Conservation (phyloP, 2,888 invertebrate species). For the Opisthograptis luteolata region DNA sequence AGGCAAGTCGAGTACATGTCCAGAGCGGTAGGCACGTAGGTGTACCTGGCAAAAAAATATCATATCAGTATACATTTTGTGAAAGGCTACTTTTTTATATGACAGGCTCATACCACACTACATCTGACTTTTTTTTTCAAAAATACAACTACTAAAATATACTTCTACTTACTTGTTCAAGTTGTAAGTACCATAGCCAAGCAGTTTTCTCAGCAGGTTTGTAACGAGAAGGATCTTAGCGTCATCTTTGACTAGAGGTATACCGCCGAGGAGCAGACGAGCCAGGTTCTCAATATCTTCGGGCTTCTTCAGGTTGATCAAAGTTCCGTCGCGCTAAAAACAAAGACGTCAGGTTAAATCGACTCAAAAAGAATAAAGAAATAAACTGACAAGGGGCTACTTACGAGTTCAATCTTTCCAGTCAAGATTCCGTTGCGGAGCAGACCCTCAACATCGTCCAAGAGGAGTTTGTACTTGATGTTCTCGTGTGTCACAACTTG, state of each 20-base stretch:
- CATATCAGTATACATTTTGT: not conserved
- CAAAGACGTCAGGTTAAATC: conserved; percentile 9
- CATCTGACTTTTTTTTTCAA: not conserved
- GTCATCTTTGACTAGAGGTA: conserved; percentile 82
- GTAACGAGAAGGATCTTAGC: conserved; percentile 76
- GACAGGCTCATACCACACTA: not conserved
- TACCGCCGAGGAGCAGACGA: conserved; percentile 86
- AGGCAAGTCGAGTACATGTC: conserved; percentile 86
- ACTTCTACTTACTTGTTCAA: conserved; percentile 69
- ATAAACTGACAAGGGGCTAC: conserved; percentile 34
- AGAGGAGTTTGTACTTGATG: conserved; percentile 52
- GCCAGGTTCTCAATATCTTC: conserved; percentile 88
- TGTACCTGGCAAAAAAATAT: conserved; percentile 57
- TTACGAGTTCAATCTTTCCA: conserved; percentile 69
- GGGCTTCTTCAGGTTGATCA: conserved; percentile 85
- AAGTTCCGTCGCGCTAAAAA: conserved; percentile 81
- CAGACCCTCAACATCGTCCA: conserved; percentile 77
- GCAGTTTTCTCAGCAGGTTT: conserved; percentile 64
- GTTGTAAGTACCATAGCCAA: conserved; percentile 69
- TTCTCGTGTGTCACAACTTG: conserved; percentile 57
- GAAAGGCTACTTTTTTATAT: not conserved
- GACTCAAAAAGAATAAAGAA: not conserved
- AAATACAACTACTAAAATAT: too few relatives aligned
- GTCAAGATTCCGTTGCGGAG: conserved; percentile 77
- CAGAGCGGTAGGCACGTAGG: conserved; percentile 84